phyloP scores from a whole-genome alignment of 2,113 vertebrate genomes.

The Orthochromis indermauri region DNA sequence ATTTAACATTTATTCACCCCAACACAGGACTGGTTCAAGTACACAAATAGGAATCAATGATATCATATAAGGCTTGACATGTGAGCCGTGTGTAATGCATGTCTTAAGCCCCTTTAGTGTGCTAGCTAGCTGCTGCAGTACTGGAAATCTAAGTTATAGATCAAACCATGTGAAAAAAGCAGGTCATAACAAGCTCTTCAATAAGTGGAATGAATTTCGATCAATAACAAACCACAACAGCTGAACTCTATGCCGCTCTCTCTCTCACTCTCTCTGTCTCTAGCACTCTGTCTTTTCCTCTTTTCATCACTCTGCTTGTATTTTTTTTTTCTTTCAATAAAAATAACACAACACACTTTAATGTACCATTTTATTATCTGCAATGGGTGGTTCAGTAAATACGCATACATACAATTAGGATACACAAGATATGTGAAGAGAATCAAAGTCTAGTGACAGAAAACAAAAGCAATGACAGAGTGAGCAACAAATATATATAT shows the following conservation, averaged over 20 bases:
- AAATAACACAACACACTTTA: neutral
- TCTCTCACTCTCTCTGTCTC: neutral
- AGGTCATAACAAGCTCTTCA: slow-evolving; percentile 19
- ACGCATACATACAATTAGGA: neutral
- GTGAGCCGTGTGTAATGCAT: neutral
- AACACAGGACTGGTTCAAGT: neutral
- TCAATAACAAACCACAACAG: slow-evolving; percentile 12
- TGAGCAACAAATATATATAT: neutral
- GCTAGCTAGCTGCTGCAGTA: neutral
- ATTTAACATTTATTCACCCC: neutral
- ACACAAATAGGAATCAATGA: neutral
- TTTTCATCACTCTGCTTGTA: neutral
- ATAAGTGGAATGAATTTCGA: slow-evolving; percentile 34
- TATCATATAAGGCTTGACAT: slow-evolving; percentile 3
- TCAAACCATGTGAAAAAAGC: slow-evolving; percentile 42
- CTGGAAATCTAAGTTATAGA: slow-evolving; percentile 36
- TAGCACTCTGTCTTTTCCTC: neutral
- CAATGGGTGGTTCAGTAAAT: neutral
- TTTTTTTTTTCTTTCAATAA: neutral
- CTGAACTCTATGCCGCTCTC: neutral
- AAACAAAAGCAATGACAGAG: neutral
- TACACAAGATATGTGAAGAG: neutral
- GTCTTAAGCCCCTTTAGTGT: slow-evolving; percentile 46
- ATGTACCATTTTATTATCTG: neutral
- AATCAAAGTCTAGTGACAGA: neutral